A percentile compares a stretch with the other conserved stretches of the same genome.
phyloP scores from a whole-genome alignment of 2,888 invertebrate species.

The Protodeltote pygarga region DNA sequence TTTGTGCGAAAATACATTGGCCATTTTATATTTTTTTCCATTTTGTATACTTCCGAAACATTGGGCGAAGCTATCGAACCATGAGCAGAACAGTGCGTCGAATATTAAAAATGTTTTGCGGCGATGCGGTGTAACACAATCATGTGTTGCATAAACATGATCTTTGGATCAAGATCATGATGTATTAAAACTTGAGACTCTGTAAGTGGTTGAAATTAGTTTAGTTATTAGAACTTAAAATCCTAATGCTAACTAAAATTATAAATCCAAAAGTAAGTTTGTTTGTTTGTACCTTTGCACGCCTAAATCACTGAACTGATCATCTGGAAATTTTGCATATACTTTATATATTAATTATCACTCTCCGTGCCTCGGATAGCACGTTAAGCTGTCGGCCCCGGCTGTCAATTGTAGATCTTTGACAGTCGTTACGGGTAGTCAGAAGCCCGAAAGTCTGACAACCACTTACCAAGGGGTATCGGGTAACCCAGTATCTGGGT shows the following conservation, averaged over 20 bases:
- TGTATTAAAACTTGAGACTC: background rate
- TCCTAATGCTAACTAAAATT: background rate
- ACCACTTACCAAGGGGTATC: too few species aligned
- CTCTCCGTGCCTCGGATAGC: too few species aligned
- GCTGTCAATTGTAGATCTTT: too few species aligned
- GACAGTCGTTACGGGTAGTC: too few species aligned
- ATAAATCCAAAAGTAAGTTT: too few species aligned
- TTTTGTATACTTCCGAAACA: slow-evolving; percentile 56
- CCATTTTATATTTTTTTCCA: slow-evolving; percentile 57
- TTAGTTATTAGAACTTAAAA: background rate
- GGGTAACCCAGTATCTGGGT: too few species aligned
- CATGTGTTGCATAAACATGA: slow-evolving; percentile 4
- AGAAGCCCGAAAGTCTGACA: too few species aligned
- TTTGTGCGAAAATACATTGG: slow-evolving; percentile 60
- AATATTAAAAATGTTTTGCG: slow-evolving; percentile 72
- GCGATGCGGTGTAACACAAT: slow-evolving; percentile 40
- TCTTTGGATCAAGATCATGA: background rate
- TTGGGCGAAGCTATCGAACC: slow-evolving; percentile 59
- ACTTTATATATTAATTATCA: too few species aligned
- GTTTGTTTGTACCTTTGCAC: too few species aligned
- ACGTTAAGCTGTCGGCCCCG: too few species aligned
- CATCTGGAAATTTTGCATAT: too few species aligned
- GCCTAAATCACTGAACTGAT: too few species aligned
- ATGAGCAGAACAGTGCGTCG: slow-evolving; percentile 63
- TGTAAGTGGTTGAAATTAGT: background rate